phyloP scores from a whole-genome alignment of 1,140 invertebrate species.

The Bathynomus jamesi region DNA sequence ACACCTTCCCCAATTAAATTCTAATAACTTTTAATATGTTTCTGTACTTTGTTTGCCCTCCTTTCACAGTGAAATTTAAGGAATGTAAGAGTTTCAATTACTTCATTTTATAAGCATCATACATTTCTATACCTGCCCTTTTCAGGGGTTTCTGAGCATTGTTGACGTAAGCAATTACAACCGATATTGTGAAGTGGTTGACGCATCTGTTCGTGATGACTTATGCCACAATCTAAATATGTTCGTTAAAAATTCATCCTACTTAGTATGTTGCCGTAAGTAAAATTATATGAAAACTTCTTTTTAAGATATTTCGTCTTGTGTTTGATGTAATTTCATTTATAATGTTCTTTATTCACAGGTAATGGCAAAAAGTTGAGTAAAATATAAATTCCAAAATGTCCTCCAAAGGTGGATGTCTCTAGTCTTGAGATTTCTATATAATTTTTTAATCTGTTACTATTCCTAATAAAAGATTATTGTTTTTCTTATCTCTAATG shows the following conservation, averaged over 20 bases:
- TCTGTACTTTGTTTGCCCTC: neutral
- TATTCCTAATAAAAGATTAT: no score
- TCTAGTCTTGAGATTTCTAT: no score
- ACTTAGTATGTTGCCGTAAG: constrained; percentile 27
- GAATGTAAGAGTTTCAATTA: neutral
- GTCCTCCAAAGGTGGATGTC: no score
- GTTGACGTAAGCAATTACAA: constrained; percentile 19
- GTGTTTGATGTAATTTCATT: no score
- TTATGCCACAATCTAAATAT: constrained; percentile 7
- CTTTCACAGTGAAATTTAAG: neutral
- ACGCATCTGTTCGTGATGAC: neutral
- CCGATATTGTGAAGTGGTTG: constrained; percentile 18
- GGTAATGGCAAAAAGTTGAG: no score
- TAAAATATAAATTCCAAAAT: no score
- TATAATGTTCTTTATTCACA: no score
- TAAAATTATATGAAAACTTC: no score
- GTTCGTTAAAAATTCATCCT: neutral
- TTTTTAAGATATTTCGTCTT: no score
- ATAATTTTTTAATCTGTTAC: no score
- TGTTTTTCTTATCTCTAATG: no score
- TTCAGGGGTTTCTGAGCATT: constrained; percentile 21
- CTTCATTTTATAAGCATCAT: neutral
- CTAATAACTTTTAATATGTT: neutral
- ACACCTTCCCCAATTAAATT: neutral
- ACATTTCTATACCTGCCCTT: neutral